Conservation (phyloP, 2,797 vertebrate genomes). For the Parotocinclus haroldoi region DNA sequence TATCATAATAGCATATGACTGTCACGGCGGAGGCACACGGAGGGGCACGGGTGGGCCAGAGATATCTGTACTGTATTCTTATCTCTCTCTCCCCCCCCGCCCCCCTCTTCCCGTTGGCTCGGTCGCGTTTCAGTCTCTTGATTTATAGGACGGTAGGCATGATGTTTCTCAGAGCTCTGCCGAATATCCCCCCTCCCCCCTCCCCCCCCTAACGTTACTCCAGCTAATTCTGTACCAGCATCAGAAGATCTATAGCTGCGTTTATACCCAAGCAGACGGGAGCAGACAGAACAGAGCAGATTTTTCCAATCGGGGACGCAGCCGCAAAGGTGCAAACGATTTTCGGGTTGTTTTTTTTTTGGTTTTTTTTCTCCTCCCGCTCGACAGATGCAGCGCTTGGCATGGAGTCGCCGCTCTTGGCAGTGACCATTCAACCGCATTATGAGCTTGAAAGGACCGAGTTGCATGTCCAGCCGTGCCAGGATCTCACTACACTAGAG, state of each 20-base stretch:
- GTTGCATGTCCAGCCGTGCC: constrained; percentile 56
- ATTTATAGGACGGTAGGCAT: too few species aligned
- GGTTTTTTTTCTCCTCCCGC: too few species aligned
- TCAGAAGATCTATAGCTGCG: constrained; percentile 44
- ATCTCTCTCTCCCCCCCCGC: too few species aligned
- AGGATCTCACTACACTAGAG: constrained; percentile 54
- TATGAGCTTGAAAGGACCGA: constrained; percentile 59
- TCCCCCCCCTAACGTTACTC: neutral
- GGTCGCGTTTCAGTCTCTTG: too few species aligned
- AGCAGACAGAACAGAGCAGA: constrained; percentile 64
- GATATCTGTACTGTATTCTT: too few species aligned
- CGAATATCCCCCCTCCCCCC: neutral
- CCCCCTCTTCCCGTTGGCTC: too few species aligned
- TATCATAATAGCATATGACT: constrained; percentile 58
- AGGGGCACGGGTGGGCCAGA: too few species aligned
- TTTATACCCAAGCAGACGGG: constrained; percentile 58
- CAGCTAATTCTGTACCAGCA: constrained; percentile 4
- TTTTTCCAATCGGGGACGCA: constrained; percentile 65
- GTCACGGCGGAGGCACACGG: constrained; percentile 42
- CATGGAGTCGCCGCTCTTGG: constrained; percentile 67
- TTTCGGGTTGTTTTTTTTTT: too few species aligned
- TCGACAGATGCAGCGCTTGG: constrained; percentile 79
- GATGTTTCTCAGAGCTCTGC: neutral
- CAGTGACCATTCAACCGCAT: constrained; percentile 70
- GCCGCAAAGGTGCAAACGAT: constrained; percentile 69